phyloP scores from a whole-genome alignment of 2,888 invertebrate genomes.

The Saturnia japonica region DNA sequence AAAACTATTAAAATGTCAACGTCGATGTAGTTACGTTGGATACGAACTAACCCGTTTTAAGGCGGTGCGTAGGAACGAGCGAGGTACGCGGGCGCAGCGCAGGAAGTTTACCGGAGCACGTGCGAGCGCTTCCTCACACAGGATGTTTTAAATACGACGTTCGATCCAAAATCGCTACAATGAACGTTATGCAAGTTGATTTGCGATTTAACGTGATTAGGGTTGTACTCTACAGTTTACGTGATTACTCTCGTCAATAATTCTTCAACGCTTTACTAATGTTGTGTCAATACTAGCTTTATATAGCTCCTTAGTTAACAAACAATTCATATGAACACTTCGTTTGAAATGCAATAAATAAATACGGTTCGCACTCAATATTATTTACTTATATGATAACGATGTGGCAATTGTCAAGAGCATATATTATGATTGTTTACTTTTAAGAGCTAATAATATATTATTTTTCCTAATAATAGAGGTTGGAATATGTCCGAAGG shows the following conservation, averaged over 20 bases:
- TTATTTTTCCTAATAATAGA: too few relatives aligned
- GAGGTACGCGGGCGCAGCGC: slow-evolving; percentile 53
- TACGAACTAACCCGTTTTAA: slow-evolving; percentile 8
- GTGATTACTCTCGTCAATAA: neutral
- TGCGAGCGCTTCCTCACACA: slow-evolving; percentile 72
- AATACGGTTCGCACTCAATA: neutral
- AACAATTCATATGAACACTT: neutral
- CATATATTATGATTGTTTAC: neutral
- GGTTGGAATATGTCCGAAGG: too few relatives aligned
- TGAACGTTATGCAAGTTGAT: slow-evolving; percentile 28
- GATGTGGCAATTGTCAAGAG: neutral
- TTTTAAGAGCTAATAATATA: neutral
- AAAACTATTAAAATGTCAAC: slow-evolving; percentile 14
- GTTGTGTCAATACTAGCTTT: neutral
- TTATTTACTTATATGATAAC: neutral
- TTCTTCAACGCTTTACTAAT: neutral
- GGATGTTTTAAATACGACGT: slow-evolving; percentile 76
- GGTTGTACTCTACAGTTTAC: neutral
- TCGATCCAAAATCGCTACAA: slow-evolving; percentile 40
- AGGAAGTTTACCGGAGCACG: slow-evolving; percentile 75
- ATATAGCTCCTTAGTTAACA: neutral
- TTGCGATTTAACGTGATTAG: slow-evolving; percentile 29
- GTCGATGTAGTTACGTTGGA: neutral
- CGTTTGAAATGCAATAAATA: neutral
- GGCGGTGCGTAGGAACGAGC: slow-evolving; percentile 30